Evolutionary conservation across 2,113 vertebrate species (phyloP), one percentile per base, ranked within the genome.

Genomic region (Ceyx margarethae): DNA sequence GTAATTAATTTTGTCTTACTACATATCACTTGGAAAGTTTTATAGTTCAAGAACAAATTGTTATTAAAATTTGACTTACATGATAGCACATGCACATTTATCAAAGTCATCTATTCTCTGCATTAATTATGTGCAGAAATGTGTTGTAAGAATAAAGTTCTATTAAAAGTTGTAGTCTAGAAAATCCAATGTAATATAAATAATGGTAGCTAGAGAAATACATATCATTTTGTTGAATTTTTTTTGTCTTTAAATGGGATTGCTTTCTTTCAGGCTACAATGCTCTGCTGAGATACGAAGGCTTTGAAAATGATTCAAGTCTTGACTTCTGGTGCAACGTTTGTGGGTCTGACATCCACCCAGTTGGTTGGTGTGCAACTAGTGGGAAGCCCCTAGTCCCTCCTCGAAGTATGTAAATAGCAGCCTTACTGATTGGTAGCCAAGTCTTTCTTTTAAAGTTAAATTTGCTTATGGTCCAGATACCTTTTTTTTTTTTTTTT

Each of bases 301-400:
- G 99, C 96, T 99, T 99, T 97, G 99, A 99, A 97, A 98, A 97
- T 53, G 99, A 99, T 96, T 98, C 97, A 94, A 99, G 98, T 97
- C 98, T 98, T 94, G 99, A 99, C 96, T 99, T 99, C 96, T 99
- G 99, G 99, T 98, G 98, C 97, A 99, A 99, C 77, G 91, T 99
- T 91, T 99, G 99, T 94, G 97, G 98, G 75, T 98, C 98, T 78
- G 99, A 99, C 89, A 98, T 99, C 87, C 99, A 99, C 96, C 99
- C 99, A 37, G 99, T 99, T 93, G 99, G 99, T 83, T 99, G 99
- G 99, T 99, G 99, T 75, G 99, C 99, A 91, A 98, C 99, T 51
- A 99, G 98, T 74, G 98, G 98, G 85, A 99, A 99, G 97, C 99
- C 99, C 58, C 98, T 99, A 50, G 99, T 99, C 93, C 99, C 99